These are phyloP conservation scores for Bombycilla garrulus DNA, from an alignment of 2,113 vertebrate species.

Conservation along the genomic window DNA sequence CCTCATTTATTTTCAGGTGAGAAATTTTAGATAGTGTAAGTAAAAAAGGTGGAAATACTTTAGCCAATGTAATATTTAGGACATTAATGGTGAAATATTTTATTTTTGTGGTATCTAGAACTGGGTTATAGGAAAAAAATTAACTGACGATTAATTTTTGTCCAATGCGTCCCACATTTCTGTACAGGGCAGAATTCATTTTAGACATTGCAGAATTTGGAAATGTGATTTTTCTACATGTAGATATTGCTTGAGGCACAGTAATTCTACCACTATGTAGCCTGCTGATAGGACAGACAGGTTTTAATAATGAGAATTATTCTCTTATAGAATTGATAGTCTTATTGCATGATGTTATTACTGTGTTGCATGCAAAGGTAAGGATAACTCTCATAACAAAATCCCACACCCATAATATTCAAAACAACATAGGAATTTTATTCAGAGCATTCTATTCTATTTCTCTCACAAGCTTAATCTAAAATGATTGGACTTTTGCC, in stretches of 20 bases:
- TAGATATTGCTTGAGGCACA: background rate
- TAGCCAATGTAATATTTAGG: background rate
- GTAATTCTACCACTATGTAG: background rate
- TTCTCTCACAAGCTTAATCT: background rate
- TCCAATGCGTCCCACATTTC: background rate
- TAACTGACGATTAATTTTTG: accelerated
- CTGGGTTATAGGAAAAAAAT: background rate
- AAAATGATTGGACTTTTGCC: background rate
- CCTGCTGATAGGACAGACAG: background rate
- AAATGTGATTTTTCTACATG: background rate
- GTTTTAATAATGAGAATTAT: background rate
- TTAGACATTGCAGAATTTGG: background rate
- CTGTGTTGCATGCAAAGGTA: background rate
- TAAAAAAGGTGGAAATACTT: background rate
- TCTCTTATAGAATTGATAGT: background rate
- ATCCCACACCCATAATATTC: background rate
- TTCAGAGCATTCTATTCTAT: background rate
- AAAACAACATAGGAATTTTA: background rate
- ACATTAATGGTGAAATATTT: background rate
- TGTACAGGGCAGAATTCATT: background rate
- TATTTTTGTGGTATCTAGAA: background rate
- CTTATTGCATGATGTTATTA: background rate
- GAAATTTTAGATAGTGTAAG: background rate
- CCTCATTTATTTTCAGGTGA: background rate
- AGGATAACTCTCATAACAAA: background rate